Evolutionary conservation across 92 coral and sea anemone species (phyloP).

Genomic region (Parazoanthus darwini): DNA sequence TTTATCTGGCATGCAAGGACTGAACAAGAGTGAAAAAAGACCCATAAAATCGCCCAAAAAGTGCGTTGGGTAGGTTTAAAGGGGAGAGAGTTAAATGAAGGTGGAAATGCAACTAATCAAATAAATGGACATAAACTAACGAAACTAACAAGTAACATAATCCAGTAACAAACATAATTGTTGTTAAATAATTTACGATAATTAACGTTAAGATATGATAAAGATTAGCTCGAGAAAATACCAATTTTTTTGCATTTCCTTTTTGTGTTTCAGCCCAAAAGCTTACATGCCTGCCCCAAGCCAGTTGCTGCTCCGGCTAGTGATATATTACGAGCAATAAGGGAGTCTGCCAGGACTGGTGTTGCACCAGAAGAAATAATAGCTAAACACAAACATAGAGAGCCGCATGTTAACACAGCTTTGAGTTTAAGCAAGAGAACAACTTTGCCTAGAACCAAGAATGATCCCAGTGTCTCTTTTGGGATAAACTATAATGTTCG

Average conservation of each 20-base stretch:
- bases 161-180: not conserved
- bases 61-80: too few species aligned
- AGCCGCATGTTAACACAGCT: conserved; percentile 67
- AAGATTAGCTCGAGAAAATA: conserved; percentile 13
- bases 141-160: conserved; percentile 15
- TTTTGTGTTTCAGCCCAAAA: conserved; percentile 78
- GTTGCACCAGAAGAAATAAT: conserved; percentile 43
- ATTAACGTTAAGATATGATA: conserved; percentile 9
- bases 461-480: conserved; percentile 32
- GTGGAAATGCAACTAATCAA: too few species aligned
- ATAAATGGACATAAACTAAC: not conserved
- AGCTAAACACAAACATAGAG: conserved; percentile 51
- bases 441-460: conserved; percentile 41
- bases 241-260: conserved; percentile 48
- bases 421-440: conserved; percentile 55
- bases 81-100: not conserved
- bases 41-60: not conserved
- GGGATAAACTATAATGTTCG: conserved; percentile 56
- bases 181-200: not conserved
- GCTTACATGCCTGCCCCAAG: conserved; percentile 74
- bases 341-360: conserved; percentile 54
- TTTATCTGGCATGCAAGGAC: too few species aligned
- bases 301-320: conserved; percentile 73
- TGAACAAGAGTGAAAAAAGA: not conserved
- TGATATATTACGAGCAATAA: conserved; percentile 73